Evolutionary conservation across 30 jellyfish, hydroid and myxozoan genomes (phyloP).

Genomic region (Pseudorhiza aurosa): DNA sequence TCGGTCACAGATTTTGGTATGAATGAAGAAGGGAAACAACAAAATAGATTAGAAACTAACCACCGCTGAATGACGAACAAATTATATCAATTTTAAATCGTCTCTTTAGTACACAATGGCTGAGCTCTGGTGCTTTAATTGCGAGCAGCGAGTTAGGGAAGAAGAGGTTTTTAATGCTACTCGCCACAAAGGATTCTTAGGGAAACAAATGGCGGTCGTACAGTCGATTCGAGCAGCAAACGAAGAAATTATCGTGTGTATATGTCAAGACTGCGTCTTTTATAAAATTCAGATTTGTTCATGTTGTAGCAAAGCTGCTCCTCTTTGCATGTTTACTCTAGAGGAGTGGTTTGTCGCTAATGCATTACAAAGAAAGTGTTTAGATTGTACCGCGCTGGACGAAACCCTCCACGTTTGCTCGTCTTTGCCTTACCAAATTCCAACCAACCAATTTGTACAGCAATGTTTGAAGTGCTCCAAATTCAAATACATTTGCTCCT

Average conservation of each 20-base stretch:
- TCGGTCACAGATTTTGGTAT: too few relatives aligned
- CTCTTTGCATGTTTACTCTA: conserved; percentile 92
- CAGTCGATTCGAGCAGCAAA: conserved; percentile 36
- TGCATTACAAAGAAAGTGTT: conserved; percentile 72
- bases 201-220: conserved; percentile 71
- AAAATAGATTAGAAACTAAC: too few relatives aligned
- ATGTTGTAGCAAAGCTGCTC: conserved; percentile 78
- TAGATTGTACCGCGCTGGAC: conserved; percentile 89
- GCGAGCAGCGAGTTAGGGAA: conserved; percentile 82
- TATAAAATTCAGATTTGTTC: conserved; percentile 84
- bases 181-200: conserved; percentile 63
- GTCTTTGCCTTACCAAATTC: conserved; percentile 44
- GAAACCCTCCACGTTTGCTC: conserved; percentile 75
- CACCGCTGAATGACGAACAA: too few relatives aligned
- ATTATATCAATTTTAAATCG: too few relatives aligned
- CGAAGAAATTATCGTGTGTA: conserved; percentile 63
- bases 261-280: conserved; percentile 94
- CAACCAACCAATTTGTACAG: conserved; percentile 83
- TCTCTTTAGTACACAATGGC: too few relatives aligned
- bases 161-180: conserved; percentile 76
- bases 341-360: conserved; percentile 86
- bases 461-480: conserved; percentile 84
- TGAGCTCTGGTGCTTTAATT: conserved; percentile 85
- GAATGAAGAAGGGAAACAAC: too few relatives aligned
- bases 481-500: conserved; percentile 86